Conservation (phyloP, 2,113 vertebrate species). For the Hiodon tergisus region DNA sequence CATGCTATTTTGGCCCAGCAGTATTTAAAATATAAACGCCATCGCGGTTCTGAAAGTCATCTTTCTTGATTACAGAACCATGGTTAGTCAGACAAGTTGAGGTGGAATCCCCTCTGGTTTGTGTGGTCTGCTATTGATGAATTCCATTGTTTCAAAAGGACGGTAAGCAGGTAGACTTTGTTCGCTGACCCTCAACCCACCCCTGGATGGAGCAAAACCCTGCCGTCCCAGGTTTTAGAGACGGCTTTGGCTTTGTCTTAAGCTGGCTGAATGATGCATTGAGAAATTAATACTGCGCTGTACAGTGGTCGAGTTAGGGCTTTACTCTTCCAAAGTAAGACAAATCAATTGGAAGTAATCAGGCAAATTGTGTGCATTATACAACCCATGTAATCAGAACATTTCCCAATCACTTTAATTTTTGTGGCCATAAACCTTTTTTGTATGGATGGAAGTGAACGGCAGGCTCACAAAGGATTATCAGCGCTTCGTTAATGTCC, state of each 20-base stretch:
- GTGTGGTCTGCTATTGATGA: constrained; percentile 45
- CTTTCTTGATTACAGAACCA: no score
- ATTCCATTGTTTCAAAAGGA: constrained; percentile 50
- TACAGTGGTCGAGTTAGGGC: constrained; percentile 36
- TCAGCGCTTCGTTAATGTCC: constrained; percentile 17
- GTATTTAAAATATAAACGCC: no score
- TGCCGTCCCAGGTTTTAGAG: constrained; percentile 25
- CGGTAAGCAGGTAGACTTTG: constrained; percentile 52
- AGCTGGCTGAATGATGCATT: constrained; percentile 64
- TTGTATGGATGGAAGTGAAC: constrained; percentile 23
- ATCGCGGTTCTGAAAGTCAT: no score
- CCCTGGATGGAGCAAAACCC: constrained; percentile 28
- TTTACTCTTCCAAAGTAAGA: constrained; percentile 51
- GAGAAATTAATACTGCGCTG: constrained; percentile 59
- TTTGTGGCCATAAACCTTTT: constrained; percentile 37
- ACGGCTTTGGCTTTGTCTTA: constrained; percentile 53
- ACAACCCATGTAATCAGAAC: constrained; percentile 68
- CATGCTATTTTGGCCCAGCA: not conserved
- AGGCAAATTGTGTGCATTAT: constrained; percentile 70
- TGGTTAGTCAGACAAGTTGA: not conserved
- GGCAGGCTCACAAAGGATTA: constrained; percentile 14
- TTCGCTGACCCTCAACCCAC: constrained; percentile 42
- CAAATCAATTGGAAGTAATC: constrained; percentile 74
- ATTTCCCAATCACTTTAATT: constrained; percentile 65
- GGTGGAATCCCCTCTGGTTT: constrained; percentile 33